Percentiles rank a stretch among this genome's conserved stretches.
Conservation (phyloP, 2,888 invertebrate genomes). For the Choreutis nemorana region DNA sequence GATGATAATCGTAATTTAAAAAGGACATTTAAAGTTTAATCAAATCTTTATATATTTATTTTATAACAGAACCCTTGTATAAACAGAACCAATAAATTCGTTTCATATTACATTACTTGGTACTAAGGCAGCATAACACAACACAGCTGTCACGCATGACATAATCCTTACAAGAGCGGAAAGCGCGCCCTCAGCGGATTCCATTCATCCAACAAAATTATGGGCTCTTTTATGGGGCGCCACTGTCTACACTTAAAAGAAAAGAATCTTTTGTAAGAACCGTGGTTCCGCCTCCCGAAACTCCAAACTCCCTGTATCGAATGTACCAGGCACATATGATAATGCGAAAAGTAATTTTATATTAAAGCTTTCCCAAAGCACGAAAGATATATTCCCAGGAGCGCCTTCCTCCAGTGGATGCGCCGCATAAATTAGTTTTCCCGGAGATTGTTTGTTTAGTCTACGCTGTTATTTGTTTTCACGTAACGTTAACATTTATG, state of each 20-base stretch:
- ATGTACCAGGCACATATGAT: slow-evolving; percentile 48
- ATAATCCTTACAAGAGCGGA: slow-evolving; percentile 39
- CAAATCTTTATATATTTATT: too few species aligned
- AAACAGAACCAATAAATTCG: too few species aligned
- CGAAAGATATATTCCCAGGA: slow-evolving; percentile 48
- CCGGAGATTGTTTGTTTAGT: slow-evolving; percentile 56
- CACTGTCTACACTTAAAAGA: too few species aligned
- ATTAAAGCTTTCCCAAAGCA: slow-evolving; percentile 59
- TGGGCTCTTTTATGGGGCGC: too few species aligned
- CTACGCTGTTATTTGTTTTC: slow-evolving; percentile 41
- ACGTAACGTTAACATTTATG: slow-evolving; percentile 52
- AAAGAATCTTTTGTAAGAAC: too few species aligned
- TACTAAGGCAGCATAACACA: slow-evolving; percentile 27
- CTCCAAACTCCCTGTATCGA: slow-evolving; percentile 17
- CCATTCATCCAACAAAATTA: slow-evolving; percentile 7
- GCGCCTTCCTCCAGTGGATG: slow-evolving; percentile 39
- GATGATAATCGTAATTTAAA: too few species aligned
- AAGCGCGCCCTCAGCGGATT: slow-evolving; percentile 16
- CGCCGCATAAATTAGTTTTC: slow-evolving; percentile 61
- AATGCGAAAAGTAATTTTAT: slow-evolving; percentile 61
- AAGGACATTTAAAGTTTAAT: too few species aligned
- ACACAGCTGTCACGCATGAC: slow-evolving; percentile 55
- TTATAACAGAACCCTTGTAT: too few species aligned
- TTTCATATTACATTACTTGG: too few species aligned
- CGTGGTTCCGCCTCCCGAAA: slow-evolving; percentile 13